Evolutionary conservation across 2,888 invertebrate genomes (phyloP), one percentile per base, ranked within the genome.

Genomic region (Apamea monoglypha): DNA sequence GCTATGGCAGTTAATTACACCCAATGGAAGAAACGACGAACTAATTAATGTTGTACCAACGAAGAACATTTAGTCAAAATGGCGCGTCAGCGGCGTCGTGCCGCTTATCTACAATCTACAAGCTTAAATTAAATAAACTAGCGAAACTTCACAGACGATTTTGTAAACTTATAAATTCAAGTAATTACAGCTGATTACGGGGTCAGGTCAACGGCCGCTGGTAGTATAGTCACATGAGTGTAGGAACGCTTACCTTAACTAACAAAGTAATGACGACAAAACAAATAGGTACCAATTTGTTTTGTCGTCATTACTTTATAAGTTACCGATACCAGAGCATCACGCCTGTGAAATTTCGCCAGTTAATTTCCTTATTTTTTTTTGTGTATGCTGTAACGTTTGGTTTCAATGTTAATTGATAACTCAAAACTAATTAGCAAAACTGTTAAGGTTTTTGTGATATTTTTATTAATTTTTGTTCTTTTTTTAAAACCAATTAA

Each of bases 321-420:
- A 36, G 2, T n/a, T 36, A n/a, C 12, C 73, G 18, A 21, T n/a
- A 36, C 21, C 14, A 21, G 18, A 32, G 18, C 69, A 21, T 25
- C 18, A 75, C 5, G 32, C 12, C 36, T 74, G 50, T 74, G 5
- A 56, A 5, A 44, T 40, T 74, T 53, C 18, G n/a, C 73, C 16
- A 21, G 50, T 78, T 81, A 1, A 78, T 71, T 72, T 81, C n/a
- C 12, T 16, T 74, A 2, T 50, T 59, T 21, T 40, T 53, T 66
- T 75, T 75, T 40, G 1, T 25, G 5, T 25, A 32, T 25, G 5
- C 32, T 16, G 32, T 8, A 16, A 25, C 6, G 6, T 70, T 70
- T 69, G 16, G 32, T 32, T 32, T 56, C 8, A 50, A 56, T 53
- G 12, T 53, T 75, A 40, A 12, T 53, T 25, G 18, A 56, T 76